phyloP scores from a whole-genome alignment of 2,888 invertebrate genomes.

The Drosophila niveifrons region DNA sequence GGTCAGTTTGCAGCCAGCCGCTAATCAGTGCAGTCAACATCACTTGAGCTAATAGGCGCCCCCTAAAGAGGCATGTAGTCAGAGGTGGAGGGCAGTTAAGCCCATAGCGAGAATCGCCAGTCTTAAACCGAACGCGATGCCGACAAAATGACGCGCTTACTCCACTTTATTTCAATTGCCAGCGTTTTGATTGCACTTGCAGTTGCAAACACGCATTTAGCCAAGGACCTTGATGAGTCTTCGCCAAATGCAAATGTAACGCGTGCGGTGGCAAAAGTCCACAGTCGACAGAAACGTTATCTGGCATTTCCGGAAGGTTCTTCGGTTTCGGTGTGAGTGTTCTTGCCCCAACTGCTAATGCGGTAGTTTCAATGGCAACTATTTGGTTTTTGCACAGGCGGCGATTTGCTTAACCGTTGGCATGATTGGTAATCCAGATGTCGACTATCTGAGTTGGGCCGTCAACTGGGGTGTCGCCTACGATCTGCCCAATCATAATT shows the following conservation, averaged over 20 bases:
- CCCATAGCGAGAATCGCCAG: constrained; percentile 23
- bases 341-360: neutral
- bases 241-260: constrained; percentile 42
- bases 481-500: constrained; percentile 87
- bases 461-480: constrained; percentile 91
- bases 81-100: neutral
- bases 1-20: constrained; percentile 43
- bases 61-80: constrained; percentile 19
- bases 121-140: constrained; percentile 43
- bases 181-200: constrained; percentile 25
- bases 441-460: constrained; percentile 88
- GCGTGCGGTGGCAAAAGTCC: constrained; percentile 41
- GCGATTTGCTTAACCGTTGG: constrained; percentile 89
- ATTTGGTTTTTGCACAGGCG: constrained; percentile 76
- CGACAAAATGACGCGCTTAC: constrained; percentile 50
- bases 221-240: neutral
- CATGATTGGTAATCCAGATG: constrained; percentile 87
- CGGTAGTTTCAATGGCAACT: constrained; percentile 3
- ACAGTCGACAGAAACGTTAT: constrained; percentile 85
- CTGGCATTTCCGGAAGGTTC: constrained; percentile 87
- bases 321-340: constrained; percentile 86
- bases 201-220: constrained; percentile 1
- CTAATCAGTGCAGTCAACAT: constrained; percentile 70
- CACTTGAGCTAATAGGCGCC: constrained; percentile 46
- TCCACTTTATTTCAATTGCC: constrained; percentile 7